A percentile compares a stretch with the other conserved stretches of the same genome.
These are phyloP conservation scores for Melanostoma scalare DNA, from an alignment of 2,888 invertebrate species.

Conservation along the genomic window DNA sequence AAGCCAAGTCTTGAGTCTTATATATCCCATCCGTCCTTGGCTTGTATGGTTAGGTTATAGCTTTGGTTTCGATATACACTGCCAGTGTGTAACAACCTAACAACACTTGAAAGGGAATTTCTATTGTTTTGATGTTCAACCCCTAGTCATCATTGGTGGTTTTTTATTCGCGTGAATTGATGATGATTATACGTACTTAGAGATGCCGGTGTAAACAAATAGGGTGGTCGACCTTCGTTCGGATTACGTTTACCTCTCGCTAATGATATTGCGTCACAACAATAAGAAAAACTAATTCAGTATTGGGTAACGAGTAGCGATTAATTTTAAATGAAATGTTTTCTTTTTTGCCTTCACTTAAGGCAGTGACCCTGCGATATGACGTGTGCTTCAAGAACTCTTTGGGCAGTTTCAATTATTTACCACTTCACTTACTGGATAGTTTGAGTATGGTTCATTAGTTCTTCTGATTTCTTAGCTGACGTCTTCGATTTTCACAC, in stretches of 20 bases:
- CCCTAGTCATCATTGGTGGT: slow-evolving; percentile 7
- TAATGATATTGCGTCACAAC: slow-evolving; percentile 53
- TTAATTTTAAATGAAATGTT: neutral
- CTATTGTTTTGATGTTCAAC: slow-evolving; percentile 33
- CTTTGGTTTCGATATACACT: too few species aligned
- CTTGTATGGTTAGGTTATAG: neutral
- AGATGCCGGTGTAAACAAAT: slow-evolving; percentile 59
- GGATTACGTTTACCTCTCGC: slow-evolving; percentile 16
- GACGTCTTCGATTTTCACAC: too few species aligned
- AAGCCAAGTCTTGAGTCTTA: slow-evolving; percentile 38
- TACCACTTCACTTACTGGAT: too few species aligned
- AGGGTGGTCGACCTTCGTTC: slow-evolving; percentile 60
- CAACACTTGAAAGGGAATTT: slow-evolving; percentile 46
- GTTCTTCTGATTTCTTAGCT: too few species aligned
- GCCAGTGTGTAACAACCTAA: too few species aligned
- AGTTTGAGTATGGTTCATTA: too few species aligned
- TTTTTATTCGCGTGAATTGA: slow-evolving; percentile 63
- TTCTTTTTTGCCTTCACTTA: too few species aligned
- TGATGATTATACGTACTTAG: slow-evolving; percentile 64
- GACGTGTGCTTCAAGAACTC: too few species aligned
- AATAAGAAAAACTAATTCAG: slow-evolving; percentile 31
- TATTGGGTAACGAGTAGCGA: slow-evolving; percentile 35
- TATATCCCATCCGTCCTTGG: slow-evolving; percentile 37
- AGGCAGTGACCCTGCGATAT: too few species aligned
- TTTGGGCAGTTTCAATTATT: too few species aligned